phyloP scores from a whole-genome alignment of 2,113 vertebrate species.

The Megalops atlanticus region DNA sequence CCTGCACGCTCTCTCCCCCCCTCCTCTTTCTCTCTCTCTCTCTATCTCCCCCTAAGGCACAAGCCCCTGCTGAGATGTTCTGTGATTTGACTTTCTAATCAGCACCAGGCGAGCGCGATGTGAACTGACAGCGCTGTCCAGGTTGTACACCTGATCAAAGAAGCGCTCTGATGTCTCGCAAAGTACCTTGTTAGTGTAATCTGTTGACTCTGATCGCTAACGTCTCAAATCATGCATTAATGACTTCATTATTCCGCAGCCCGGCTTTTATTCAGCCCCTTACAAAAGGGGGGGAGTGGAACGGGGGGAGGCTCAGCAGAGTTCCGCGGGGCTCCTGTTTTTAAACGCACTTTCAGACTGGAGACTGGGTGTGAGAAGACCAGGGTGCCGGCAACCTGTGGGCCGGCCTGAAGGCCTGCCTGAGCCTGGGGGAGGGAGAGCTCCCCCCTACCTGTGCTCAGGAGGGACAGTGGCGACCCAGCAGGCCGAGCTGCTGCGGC shows the following conservation, averaged over 20 bases:
- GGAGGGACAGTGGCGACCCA: neutral
- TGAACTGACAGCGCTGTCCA: slow-evolving; percentile 67
- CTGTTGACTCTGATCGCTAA: slow-evolving; percentile 70
- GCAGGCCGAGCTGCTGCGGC: too few relatives aligned
- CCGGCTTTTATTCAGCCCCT: slow-evolving; percentile 61
- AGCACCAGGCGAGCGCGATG: slow-evolving; percentile 64
- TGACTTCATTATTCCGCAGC: slow-evolving; percentile 65
- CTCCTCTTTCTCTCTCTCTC: slow-evolving; percentile 49
- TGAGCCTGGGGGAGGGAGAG: neutral
- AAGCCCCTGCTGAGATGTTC: slow-evolving; percentile 28
- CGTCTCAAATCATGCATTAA: slow-evolving; percentile 63
- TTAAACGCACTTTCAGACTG: neutral
- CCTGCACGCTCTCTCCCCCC: neutral
- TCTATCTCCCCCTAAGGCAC: slow-evolving; percentile 49
- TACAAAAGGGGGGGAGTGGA: slow-evolving; percentile 55
- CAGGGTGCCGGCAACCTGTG: neutral
- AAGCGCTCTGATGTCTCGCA: slow-evolving; percentile 66
- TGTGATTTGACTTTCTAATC: slow-evolving; percentile 58
- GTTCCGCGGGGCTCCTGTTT: slow-evolving; percentile 10
- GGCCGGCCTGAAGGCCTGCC: neutral
- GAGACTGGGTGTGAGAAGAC: too few relatives aligned
- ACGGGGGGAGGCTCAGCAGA: neutral
- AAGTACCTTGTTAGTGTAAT: slow-evolving; percentile 65
- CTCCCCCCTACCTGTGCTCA: neutral
- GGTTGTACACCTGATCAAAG: slow-evolving; percentile 69